A percentile compares a stretch with the other conserved stretches of the same genome.
These are phyloP conservation scores for Hafferia zeledoni DNA, from an alignment of 2,797 vertebrate species.

Conservation along the genomic window DNA sequence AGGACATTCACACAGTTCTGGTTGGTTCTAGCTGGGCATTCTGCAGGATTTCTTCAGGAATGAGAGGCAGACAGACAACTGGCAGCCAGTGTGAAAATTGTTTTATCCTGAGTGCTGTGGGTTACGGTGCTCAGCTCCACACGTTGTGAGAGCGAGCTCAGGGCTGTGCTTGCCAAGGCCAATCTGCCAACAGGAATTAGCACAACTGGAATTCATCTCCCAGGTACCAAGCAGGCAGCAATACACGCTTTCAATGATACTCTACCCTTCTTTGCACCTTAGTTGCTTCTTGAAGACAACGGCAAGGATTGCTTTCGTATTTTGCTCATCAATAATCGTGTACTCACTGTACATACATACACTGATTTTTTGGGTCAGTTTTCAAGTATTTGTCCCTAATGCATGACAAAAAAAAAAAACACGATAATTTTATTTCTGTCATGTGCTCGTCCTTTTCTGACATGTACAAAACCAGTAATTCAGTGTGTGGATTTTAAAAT, in stretches of 20 bases:
- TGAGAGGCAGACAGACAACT: background rate
- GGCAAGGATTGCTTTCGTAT: background rate
- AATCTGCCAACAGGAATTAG: slow-evolving; percentile 33
- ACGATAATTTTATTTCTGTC: background rate
- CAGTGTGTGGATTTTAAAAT: accelerated
- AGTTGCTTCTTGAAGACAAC: background rate
- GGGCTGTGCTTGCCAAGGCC: slow-evolving; percentile 13
- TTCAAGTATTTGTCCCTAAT: background rate
- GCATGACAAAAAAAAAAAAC: background rate
- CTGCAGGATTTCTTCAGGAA: background rate
- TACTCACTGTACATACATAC: background rate
- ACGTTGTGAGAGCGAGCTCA: background rate
- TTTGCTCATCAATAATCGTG: background rate
- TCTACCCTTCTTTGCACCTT: background rate
- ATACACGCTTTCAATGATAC: background rate
- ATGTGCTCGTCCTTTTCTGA: background rate
- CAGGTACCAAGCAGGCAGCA: slow-evolving; percentile 14
- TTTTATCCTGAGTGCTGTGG: slow-evolving; percentile 30
- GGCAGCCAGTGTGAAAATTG: slow-evolving; percentile 20
- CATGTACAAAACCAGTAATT: accelerated
- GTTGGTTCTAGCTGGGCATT: background rate
- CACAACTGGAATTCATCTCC: slow-evolving; percentile 36
- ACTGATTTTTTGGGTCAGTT: background rate
- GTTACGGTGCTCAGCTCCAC: slow-evolving; percentile 16
- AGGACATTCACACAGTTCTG: background rate